Evolutionary conservation across 2,888 invertebrate species (phyloP), one percentile per base, ranked within the genome.

Genomic region (Caenorhabditis becei): DNA sequence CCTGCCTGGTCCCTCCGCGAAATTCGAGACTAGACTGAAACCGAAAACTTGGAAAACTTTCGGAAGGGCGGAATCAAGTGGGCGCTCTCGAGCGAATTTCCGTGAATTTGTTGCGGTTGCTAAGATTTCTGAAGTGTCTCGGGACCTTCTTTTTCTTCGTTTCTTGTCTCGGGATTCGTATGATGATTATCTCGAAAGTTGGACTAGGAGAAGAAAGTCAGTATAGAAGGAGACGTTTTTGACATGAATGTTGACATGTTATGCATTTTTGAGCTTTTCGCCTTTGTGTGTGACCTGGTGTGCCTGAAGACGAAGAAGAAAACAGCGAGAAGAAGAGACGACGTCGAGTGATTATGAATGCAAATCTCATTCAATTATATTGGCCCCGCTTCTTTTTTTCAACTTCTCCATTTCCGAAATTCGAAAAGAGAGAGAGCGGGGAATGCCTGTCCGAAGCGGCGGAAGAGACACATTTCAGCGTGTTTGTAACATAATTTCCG

Each of bases 221-320:
- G 49, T 28, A 35, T 16, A 16, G 20, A 37, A 59, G 41, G 35
- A 59, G 59, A 41, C 37, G 37, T 72, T 72, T 72, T 58, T 72
- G 72, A 72, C 72, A 75, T 67, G 67, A 75, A 49, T 51, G 61
- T 41, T 67, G 67, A 75, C 67, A 75, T 67, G 67, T 54, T 75
- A 67, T 75, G 75, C 75, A 75, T 67, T 75, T 75, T 35, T 66
- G 66, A 67, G 75, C 66, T 51, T 44, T 35, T 28, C 32, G 32
- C 41, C 35, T 41, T 67, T 67, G 35, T 74, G 59, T 53, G 51
- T 74, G 63, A 56, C 62, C 63, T 47, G 47, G 54, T 37, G 44
- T 61, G 53, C n/a, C 20, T 56, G 35, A n/a, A n/a, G n/a, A n/a
- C n/a, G n/a, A n/a, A n/a, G 41, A 14, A 58, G 35, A 37, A 80